phyloP scores from a whole-genome alignment of 1,140 invertebrate genomes.

The Trialeurodes vaporariorum region DNA sequence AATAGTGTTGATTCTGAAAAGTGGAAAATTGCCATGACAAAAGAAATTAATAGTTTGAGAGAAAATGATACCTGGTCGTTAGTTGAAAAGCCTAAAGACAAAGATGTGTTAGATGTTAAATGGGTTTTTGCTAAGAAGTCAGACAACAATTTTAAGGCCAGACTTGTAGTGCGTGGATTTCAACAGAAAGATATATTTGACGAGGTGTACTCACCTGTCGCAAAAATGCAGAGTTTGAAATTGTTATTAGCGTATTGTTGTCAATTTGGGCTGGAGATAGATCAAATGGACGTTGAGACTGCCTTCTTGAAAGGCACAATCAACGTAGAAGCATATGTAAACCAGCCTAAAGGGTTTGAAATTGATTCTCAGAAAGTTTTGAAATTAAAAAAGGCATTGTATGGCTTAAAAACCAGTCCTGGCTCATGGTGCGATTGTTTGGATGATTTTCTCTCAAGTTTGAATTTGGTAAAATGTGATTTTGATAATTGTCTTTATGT shows the following conservation, averaged over 20 bases:
- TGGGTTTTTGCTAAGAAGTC: slow-evolving; percentile 31
- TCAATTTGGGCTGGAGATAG: neutral
- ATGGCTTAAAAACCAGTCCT: slow-evolving; percentile 10
- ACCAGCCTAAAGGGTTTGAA: slow-evolving; percentile 9
- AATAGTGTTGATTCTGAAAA: slow-evolving; percentile 16
- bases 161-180: slow-evolving; percentile 25
- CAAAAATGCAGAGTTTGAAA: neutral
- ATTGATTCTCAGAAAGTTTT: neutral
- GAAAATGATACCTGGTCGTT: slow-evolving; percentile 10
- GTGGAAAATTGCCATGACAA: slow-evolving; percentile 16
- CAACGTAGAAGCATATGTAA: slow-evolving; percentile 4
- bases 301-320: slow-evolving; percentile 7
- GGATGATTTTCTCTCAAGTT: neutral
- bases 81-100: slow-evolving; percentile 4
- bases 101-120: slow-evolving; percentile 11
- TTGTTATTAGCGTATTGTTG: neutral
- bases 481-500: slow-evolving; percentile 5
- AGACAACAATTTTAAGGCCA: slow-evolving; percentile 20
- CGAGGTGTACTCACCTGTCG: slow-evolving; percentile 25
- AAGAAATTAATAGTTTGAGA: slow-evolving; percentile 18
- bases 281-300: slow-evolving; percentile 6
- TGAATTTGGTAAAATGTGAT: neutral
- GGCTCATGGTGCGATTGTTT: slow-evolving; percentile 10
- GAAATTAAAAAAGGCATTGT: slow-evolving; percentile 9
- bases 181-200: slow-evolving; percentile 13